A percentile compares a stretch with the other conserved stretches of the same genome.
Conservation (phyloP, 2,797 vertebrate genomes). For the Cyprinella venusta region DNA sequence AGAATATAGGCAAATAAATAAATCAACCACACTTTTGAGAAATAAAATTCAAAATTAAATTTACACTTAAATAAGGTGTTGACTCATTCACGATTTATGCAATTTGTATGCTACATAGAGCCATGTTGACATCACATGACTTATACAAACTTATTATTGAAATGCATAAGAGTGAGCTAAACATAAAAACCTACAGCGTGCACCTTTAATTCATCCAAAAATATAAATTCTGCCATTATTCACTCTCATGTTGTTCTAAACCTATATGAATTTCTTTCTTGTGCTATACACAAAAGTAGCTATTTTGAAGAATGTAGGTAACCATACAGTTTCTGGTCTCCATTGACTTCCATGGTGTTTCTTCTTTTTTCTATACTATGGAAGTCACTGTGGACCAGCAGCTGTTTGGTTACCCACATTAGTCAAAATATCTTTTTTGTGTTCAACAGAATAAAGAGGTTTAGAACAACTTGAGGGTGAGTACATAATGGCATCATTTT, state of each 20-base stretch:
- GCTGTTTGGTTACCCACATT: neutral
- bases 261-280: neutral
- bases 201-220: neutral
- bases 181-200: neutral
- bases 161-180: neutral
- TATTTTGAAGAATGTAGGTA: neutral
- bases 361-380: neutral
- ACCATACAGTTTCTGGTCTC: neutral
- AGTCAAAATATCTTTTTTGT: neutral
- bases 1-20: neutral
- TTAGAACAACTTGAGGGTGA: neutral
- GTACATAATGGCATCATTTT: neutral
- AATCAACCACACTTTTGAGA: neutral
- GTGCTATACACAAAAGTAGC: neutral
- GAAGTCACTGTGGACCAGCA: neutral
- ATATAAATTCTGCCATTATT: neutral
- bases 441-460: neutral
- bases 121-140: slow-evolving; percentile 5
- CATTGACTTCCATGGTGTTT: neutral
- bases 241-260: neutral
- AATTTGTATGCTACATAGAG: neutral
- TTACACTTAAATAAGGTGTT: neutral
- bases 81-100: neutral
- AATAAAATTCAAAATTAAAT: neutral
- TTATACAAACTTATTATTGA: neutral